Evolutionary conservation across 2,113 vertebrate species (phyloP), one percentile per base, ranked within the genome.

Genomic region (Eulemur macaco): DNA sequence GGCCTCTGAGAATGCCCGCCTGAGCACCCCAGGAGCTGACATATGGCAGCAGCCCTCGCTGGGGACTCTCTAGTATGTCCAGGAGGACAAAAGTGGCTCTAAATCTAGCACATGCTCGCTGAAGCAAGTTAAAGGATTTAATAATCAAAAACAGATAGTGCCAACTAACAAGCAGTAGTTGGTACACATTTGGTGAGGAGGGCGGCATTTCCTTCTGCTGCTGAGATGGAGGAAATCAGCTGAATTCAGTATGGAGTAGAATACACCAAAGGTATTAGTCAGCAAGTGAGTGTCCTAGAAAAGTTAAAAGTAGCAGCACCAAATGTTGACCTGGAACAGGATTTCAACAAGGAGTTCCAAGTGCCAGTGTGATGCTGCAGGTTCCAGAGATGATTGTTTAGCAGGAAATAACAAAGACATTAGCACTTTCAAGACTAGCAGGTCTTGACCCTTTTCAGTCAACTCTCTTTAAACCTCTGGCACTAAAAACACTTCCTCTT

Each of bases 181-280:
- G 83, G 54, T 84, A 52, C 76, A 47, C 81, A 47, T 86, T 90
- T 95, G 71, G 94, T 95, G 74, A 97, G 94, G 96, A 95, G 39
- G 68, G 37, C 10, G 12, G 71, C 23, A 15, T 74, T 74, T 74
- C 71, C 71, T 45, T 74, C 25, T 74, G 71, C 39, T 74, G 39
- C 39, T 45, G 13, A 74, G 39, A 27, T 74, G 71, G 71, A 15
- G 39, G 71, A 45, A 74, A 45, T 45, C 29, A 27, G 39, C 27
- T 45, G 23, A 74, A 74, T 15, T 74, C 71, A 45, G 25, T 74
- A 42, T 45, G 39, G 45, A 74, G 29, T 45, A 25, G 39, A 27
- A 27, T 42, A 45, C 13, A 45, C 39, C 42, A 42, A 74, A 45
- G 37, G 21, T 39, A 71, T 71, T 71, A 12, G 21, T 71, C 39